Conservation (phyloP, 1,140 invertebrate genomes). For the Meloidogyne exigua region DNA sequence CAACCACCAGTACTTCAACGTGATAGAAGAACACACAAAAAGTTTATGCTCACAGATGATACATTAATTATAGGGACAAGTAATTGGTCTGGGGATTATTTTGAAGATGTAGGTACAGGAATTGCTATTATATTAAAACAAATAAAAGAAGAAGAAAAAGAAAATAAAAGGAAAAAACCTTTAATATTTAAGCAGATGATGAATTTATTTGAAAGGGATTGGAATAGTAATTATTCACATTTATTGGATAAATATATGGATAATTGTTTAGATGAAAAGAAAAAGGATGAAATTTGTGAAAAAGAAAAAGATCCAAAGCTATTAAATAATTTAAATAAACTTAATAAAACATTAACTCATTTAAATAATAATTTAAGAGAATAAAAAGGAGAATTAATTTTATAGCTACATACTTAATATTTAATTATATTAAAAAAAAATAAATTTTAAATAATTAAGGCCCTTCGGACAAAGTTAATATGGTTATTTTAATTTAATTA, state of each 20-base stretch:
- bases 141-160: constrained; percentile 44
- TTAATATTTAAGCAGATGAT: constrained; percentile 43
- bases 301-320: constrained; percentile 52
- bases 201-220: constrained; percentile 51
- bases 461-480: too few relatives aligned
- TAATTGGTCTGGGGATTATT: constrained; percentile 82
- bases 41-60: constrained; percentile 96
- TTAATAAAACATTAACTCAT: neutral
- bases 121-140: constrained; percentile 55
- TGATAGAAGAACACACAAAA: constrained; percentile 91
- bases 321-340: constrained; percentile 30
- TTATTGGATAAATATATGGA: constrained; percentile 51
- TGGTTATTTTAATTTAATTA: too few relatives aligned
- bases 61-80: constrained; percentile 80
- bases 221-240: constrained; percentile 59
- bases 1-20: constrained; percentile 80
- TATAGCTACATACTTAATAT: too few relatives aligned
- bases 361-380: too few relatives aligned
- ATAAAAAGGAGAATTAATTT: too few relatives aligned
- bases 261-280: constrained; percentile 37
- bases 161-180: constrained; percentile 15
- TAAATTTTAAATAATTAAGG: too few relatives aligned
- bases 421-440: too few relatives aligned
- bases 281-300: constrained; percentile 51
- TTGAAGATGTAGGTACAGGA: constrained; percentile 84